Conservation (phyloP, 2,797 vertebrate genomes). For the Rousettus madagascariensis region DNA sequence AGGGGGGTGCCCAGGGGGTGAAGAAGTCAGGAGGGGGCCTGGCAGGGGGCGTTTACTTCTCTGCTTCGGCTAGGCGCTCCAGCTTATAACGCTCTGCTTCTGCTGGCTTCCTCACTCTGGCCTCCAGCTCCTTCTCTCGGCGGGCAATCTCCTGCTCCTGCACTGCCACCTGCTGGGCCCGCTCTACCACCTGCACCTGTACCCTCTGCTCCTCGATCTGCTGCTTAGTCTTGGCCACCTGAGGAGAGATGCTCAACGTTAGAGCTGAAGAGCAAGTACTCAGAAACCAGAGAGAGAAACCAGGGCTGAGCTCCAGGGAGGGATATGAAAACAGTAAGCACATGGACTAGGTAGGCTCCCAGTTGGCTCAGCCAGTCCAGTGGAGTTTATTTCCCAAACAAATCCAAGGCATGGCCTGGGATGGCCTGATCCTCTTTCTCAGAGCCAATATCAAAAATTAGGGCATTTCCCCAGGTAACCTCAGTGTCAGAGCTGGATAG, state of each 20-base stretch:
- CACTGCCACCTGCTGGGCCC: slow-evolving; percentile 92
- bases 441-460: not conserved
- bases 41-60: slow-evolving; percentile 83
- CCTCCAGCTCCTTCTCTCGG: slow-evolving; percentile 93
- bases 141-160: slow-evolving; percentile 95
- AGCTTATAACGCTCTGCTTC: slow-evolving; percentile 92
- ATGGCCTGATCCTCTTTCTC: not conserved
- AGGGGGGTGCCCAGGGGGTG: not conserved
- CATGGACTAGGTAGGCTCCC: not conserved
- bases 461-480: not conserved
- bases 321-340: not conserved
- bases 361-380: not conserved
- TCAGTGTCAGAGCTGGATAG: not conserved
- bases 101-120: slow-evolving; percentile 92
- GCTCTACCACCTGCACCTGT: slow-evolving; percentile 94
- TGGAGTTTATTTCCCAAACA: not conserved
- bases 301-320: no score
- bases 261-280: not conserved
- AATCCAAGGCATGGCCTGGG: not conserved
- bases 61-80: slow-evolving; percentile 91
- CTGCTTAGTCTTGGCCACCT: slow-evolving; percentile 98
- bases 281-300: not conserved
- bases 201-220: slow-evolving; percentile 95
- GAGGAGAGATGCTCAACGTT: not conserved
- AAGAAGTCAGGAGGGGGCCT: not conserved